Conservation (phyloP, 2,888 invertebrate genomes). For the Trachelus stipa region DNA sequence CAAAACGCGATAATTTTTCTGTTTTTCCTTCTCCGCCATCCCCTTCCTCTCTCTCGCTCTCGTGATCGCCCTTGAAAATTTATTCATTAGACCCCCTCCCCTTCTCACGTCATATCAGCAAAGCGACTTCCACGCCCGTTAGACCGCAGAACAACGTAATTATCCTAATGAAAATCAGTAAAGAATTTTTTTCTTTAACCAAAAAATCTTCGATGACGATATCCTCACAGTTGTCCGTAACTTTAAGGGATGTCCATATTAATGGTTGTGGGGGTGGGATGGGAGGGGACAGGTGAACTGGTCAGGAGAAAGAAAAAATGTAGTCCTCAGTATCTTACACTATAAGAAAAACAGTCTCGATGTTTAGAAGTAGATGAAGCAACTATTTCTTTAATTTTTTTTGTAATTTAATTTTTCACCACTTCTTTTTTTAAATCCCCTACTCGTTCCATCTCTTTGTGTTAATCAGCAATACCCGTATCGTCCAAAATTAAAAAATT, state of each 20-base stretch:
- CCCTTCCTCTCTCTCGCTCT: neutral
- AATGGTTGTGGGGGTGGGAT: neutral
- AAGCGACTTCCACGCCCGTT: neutral
- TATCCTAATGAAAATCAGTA: neutral
- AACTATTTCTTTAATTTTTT: slow-evolving; percentile 5
- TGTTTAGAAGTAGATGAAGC: slow-evolving; percentile 4
- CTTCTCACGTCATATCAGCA: neutral
- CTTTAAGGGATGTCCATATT: neutral
- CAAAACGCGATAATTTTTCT: neutral
- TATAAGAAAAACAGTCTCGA: slow-evolving; percentile 1
- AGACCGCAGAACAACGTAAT: neutral
- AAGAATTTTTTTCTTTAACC: neutral
- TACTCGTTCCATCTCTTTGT: neutral
- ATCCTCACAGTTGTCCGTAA: neutral
- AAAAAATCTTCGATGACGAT: neutral
- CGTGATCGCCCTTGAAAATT: slow-evolving; percentile 3
- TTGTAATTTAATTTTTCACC: slow-evolving; percentile 11
- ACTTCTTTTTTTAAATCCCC: neutral
- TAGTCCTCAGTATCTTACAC: neutral
- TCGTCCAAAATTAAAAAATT: neutral
- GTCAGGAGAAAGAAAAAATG: neutral
- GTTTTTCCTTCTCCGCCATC: slow-evolving; percentile 11
- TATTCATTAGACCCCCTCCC: neutral
- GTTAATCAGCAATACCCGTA: neutral
- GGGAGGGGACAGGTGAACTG: neutral